Evolutionary conservation across 2,113 vertebrate species (phyloP), one percentile per base, ranked within the genome.

Genomic region (Rhinolophus sinicus): DNA sequence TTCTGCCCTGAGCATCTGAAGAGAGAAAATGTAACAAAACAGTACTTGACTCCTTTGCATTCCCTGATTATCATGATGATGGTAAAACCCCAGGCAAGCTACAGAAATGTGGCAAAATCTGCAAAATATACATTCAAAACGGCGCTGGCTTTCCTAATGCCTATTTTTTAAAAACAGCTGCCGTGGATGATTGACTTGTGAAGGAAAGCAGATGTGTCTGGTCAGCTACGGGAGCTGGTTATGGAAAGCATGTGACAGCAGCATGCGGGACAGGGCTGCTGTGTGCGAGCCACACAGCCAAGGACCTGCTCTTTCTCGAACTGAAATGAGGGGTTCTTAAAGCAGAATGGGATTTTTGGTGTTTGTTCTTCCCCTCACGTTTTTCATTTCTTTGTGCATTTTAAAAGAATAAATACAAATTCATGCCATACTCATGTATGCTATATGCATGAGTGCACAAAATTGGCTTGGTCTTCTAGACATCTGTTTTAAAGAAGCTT

Each of bases 151-250:
- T 94, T 88, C 88, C 58, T 85, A 56, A 47, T 76, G 52, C 30
- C 65, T 97, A 84, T 96, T 96, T 97, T 96, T 96, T 58, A 92
- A 88, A 78, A 97, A 94, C 96, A 97, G 94, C 93, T 97, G 94
- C 82, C 78, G 8, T 80, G 64, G 82, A 95, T 96, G 90, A 83
- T 84, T 80, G 93, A 75, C 77, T 95, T 70, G 60, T 72, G 83
- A 97, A 91, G 88, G 64, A 69, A 97, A 75, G 14, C 91, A 94
- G 94, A 94, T 91, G 78, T 67, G 64, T 82, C 5, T 69, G 77
- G 30, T 91, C 90, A 80, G 24, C 60, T 35, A 8, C 47, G 73
- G 64, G 82, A 94, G 50, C 82, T 91, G 86, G 77, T 26, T 83
- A 38, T 47, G 75, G 78, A 78, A 86, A 40, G n/a, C 38, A 60